These are phyloP conservation scores for Cygnus buccinator DNA, from an alignment of 2,113 vertebrate species.

Conservation along the genomic window DNA sequence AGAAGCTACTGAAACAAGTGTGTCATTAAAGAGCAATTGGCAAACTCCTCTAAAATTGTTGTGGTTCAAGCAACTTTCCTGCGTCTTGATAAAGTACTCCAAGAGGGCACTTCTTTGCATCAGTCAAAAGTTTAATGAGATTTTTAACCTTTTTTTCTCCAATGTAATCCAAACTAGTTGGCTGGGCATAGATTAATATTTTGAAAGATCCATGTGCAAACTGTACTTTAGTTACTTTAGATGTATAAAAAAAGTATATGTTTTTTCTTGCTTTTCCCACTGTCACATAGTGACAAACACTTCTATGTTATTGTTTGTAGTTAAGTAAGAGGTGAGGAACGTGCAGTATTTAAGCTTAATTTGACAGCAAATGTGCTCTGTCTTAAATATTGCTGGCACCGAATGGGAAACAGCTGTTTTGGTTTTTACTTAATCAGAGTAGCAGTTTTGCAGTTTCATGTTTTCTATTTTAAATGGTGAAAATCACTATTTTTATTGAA, in stretches of 20 bases:
- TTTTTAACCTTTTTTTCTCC: not conserved
- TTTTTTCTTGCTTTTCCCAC: not conserved
- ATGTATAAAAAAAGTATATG: not conserved
- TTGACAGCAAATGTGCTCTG: not conserved
- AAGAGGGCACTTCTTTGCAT: not conserved
- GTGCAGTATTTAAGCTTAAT: not conserved
- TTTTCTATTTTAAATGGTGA: not conserved
- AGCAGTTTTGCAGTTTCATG: not conserved
- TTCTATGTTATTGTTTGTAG: not conserved
- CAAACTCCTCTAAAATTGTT: not conserved
- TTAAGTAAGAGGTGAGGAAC: not conserved
- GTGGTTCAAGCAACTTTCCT: not conserved
- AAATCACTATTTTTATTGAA: not conserved
- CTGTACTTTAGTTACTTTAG: not conserved
- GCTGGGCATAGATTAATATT: not conserved
- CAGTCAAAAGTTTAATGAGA: not conserved
- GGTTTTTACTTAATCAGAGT: not conserved
- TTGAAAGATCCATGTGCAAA: not conserved
- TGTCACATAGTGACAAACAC: not conserved
- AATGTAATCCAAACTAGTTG: not conserved
- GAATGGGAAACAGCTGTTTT: not conserved
- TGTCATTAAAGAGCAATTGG: not conserved
- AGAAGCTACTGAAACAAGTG: not conserved
- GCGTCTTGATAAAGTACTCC: not conserved
- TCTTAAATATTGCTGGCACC: not conserved